phyloP scores from a whole-genome alignment of 64 coral and sea anemone genomes.

The Dendronephthya gigantea region DNA sequence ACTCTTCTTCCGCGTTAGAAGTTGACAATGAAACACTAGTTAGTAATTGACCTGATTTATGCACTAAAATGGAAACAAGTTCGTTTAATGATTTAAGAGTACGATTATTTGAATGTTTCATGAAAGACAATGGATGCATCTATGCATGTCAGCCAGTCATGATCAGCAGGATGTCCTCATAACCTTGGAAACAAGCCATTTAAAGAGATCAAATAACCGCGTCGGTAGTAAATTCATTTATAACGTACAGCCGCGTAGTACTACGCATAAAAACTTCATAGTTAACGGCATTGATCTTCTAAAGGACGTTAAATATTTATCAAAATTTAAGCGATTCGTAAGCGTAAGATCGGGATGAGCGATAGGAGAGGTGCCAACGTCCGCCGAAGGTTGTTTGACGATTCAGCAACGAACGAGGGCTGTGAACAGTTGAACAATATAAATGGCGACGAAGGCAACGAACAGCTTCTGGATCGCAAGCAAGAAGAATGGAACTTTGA shows the following conservation, averaged over 20 bases:
- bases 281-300: background rate
- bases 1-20: background rate
- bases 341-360: background rate
- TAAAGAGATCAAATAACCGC: constrained; percentile 20
- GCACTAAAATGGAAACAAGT: background rate
- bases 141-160: background rate
- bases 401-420: background rate
- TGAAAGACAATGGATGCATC: background rate
- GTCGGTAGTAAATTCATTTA: constrained; percentile 16
- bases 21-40: background rate
- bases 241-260: background rate
- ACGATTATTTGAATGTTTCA: background rate
- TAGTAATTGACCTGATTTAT: background rate
- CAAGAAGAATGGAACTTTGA: constrained; percentile 22
- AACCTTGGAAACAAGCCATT: constrained; percentile 19
- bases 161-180: constrained; percentile 8
- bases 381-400: background rate
- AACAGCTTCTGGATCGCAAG: background rate
- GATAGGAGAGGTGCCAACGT: background rate
- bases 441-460: background rate
- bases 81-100: background rate
- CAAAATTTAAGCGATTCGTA: background rate
- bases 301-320: background rate
- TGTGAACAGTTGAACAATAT: background rate
- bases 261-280: background rate